Base-by-base conservation (phyloP, 2,888 invertebrate genomes). In the Thymelicus acteon region DNA sequence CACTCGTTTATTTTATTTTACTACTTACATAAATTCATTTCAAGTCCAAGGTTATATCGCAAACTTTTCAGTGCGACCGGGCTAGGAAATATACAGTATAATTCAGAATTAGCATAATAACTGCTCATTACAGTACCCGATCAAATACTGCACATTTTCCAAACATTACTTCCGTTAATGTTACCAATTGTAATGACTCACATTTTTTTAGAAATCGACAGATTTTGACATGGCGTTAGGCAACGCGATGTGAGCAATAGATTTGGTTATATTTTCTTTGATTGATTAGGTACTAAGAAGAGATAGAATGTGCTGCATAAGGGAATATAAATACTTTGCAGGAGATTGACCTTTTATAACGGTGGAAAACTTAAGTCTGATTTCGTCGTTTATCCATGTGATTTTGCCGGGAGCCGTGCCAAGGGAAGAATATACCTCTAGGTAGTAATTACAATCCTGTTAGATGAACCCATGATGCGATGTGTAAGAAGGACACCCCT, bases 101-200 rank as follows among this genome's bases (percentile, higher is more conserved):
- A 10, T 44, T 44, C 8, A 44, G 44, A 8, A 44, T 0, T 7
- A 44, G 7, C 44, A 44, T 19, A 61, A 61, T 47, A 61, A 44
- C 47, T 10, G 19, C 5, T 47, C 10, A 62, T 62, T 63, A 63
- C 15, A 13, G 39, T 13, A 52, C 39, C 12, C 39, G 49, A 1
- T 10, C 52, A 31, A 63, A 63, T 63, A 63, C 52, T 63, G 63
- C 8, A 37, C 52, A 61, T 63, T 63, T 63, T 52, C 65, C 57
- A 44, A 65, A 19, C 54, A 44, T 54, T 54, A 57, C 65, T 65
- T 44, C 44, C 44, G 54, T 39, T 58, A 24, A 58, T 58, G 58
- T 37, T 58, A 10, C 13, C 5, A 19, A 52, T 54, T 52, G 39
- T 19, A 49, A 65, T 65, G 65, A 65, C 57, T 65, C 13, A n/a